Conservation (phyloP, 2,888 invertebrate genomes). For the Hirtodrosophila alboralis region DNA sequence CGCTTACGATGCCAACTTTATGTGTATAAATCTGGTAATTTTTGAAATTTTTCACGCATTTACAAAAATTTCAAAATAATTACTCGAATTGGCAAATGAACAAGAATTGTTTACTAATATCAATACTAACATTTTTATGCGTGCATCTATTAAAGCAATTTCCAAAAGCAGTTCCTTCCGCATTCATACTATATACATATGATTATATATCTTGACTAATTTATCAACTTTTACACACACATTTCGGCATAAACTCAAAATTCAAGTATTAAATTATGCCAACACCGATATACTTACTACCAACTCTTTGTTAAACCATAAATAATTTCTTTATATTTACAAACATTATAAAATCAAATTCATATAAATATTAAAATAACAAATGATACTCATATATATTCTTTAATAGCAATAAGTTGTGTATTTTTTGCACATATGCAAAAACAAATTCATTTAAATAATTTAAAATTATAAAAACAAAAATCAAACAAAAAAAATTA, state of each 20-base stretch:
- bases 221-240: conserved; percentile 6
- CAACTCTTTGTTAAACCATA: conserved; percentile 15
- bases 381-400: conserved; percentile 83
- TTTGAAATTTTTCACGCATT: conserved; percentile 63
- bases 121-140: conserved; percentile 44
- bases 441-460: conserved; percentile 34
- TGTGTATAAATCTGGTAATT: conserved; percentile 65
- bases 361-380: conserved; percentile 65
- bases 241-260: conserved; percentile 61
- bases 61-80: conserved; percentile 66
- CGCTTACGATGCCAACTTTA: conserved; percentile 40
- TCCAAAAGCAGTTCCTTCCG: conserved; percentile 65
- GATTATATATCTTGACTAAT: conserved; percentile 9
- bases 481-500: conserved; percentile 21
- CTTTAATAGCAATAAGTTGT: conserved; percentile 63
- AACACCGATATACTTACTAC: conserved; percentile 12
- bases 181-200: conserved; percentile 13
- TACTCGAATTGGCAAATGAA: conserved; percentile 47
- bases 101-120: conserved; percentile 29
- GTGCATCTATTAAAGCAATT: conserved; percentile 44
- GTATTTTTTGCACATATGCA: conserved; percentile 19
- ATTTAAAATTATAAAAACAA: conserved; percentile 32
- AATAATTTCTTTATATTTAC: conserved; percentile 20
- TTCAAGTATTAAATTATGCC: conserved; percentile 73
- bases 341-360: conserved; percentile 20